These are phyloP conservation scores for Mus pahari DNA, from an alignment of 2,113 vertebrate genomes.

Conservation along the genomic window DNA sequence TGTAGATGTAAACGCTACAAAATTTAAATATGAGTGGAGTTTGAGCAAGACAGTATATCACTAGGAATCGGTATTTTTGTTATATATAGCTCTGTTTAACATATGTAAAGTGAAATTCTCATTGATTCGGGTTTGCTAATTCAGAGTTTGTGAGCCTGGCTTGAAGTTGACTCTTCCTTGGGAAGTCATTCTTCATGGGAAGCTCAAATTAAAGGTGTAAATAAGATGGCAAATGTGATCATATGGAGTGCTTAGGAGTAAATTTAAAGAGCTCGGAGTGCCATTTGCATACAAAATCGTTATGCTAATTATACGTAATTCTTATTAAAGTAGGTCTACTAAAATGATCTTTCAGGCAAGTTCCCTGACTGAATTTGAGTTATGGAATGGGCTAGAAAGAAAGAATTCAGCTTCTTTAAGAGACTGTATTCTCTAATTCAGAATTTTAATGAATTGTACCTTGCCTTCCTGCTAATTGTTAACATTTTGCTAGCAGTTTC, in stretches of 20 bases:
- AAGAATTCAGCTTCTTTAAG: conserved; percentile 71
- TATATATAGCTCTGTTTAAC: conserved; percentile 74
- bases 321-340: conserved; percentile 78
- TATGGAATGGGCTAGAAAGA: conserved; percentile 49
- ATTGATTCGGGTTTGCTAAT: conserved; percentile 73
- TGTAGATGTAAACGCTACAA: conserved; percentile 67
- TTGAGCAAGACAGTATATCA: conserved; percentile 73
- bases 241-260: conserved; percentile 74
- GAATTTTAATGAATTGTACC: conserved; percentile 69
- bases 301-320: conserved; percentile 81
- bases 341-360: conserved; percentile 70
- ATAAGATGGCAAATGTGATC: conserved; percentile 75
- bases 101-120: conserved; percentile 67
- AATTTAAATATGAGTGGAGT: conserved; percentile 76
- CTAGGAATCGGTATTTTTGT: conserved; percentile 69
- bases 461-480: conserved; percentile 65
- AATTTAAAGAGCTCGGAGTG: conserved; percentile 75
- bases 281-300: conserved; percentile 77
- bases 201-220: conserved; percentile 77
- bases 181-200: conserved; percentile 74
- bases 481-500: conserved; percentile 55
- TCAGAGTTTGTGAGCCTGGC: conserved; percentile 65
- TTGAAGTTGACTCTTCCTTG: conserved; percentile 71
- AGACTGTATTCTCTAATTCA: conserved; percentile 62
- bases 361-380: conserved; percentile 72